Evolutionary conservation across 2,888 invertebrate genomes (phyloP).

Genomic region (Sinodicranocentrus sp.): DNA sequence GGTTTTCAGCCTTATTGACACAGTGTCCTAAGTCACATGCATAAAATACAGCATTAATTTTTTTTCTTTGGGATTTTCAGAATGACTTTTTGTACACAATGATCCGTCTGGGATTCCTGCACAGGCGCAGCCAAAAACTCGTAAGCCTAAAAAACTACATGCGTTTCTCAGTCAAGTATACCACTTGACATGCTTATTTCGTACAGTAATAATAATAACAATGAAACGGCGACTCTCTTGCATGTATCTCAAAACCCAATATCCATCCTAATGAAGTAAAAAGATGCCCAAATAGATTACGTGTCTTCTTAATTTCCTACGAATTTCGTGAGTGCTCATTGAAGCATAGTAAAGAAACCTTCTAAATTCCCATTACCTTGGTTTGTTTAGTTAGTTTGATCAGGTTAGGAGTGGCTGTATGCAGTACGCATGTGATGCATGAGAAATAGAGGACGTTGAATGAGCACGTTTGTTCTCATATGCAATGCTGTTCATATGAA

Average conservation of each 20-base stretch:
- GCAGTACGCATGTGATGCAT: too few relatives aligned
- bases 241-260: background rate
- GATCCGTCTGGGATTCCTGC: background rate
- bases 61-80: background rate
- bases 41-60: background rate
- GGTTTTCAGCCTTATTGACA: background rate
- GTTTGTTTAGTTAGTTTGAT: background rate
- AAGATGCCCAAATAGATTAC: constrained; percentile 18
- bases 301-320: constrained; percentile 29
- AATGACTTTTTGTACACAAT: background rate
- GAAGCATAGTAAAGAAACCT: constrained; percentile 49
- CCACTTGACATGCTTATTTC: background rate
- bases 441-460: background rate
- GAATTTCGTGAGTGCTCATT: constrained; percentile 46
- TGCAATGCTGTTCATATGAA: background rate
- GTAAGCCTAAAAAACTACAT: background rate
- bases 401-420: too few relatives aligned
- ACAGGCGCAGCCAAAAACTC: background rate
- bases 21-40: background rate
- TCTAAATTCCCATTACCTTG: constrained; percentile 64
- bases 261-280: background rate
- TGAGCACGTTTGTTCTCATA: background rate
- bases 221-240: background rate
- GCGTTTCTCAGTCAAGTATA: background rate
- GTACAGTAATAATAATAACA: background rate